Percentiles rank a stretch among this genome's conserved stretches.
Conservation (phyloP, 2,797 vertebrate genomes). For the Fringilla coelebs region DNA sequence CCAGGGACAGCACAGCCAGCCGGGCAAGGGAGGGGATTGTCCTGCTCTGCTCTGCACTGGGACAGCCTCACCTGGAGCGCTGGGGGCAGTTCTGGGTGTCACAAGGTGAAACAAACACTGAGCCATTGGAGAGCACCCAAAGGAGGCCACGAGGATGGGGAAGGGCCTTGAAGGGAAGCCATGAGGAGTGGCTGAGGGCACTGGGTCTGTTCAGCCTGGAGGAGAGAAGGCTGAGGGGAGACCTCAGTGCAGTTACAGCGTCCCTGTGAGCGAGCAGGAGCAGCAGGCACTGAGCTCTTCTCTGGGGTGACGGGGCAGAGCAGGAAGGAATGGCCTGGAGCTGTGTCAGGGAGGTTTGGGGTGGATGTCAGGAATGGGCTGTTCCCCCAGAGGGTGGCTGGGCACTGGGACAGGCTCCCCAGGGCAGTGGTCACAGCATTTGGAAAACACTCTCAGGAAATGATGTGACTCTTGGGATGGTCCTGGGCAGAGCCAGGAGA, state of each 20-base stretch:
- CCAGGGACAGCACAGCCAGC: neutral
- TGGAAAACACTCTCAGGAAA: neutral
- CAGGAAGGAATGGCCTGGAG: fast-evolving
- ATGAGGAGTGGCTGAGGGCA: neutral
- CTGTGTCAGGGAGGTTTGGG: neutral
- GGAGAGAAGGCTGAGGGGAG: neutral
- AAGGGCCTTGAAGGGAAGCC: neutral
- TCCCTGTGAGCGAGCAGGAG: neutral
- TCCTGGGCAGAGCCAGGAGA: neutral
- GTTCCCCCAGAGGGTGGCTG: fast-evolving
- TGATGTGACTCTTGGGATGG: neutral
- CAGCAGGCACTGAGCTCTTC: neutral
- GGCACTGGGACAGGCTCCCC: neutral
- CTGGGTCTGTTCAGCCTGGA: neutral
- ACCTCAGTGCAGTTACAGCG: neutral
- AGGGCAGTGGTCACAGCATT: fast-evolving
- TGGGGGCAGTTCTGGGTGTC: neutral
- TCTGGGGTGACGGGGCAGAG: neutral
- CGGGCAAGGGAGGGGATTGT: neutral
- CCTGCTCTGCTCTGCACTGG: fast-evolving
- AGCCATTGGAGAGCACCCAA: neutral
- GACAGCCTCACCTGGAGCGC: fast-evolving
- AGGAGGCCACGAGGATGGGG: neutral
- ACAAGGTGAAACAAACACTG: neutral
- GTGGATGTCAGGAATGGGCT: fast-evolving